A percentile compares a stretch with the other conserved stretches of the same genome.
Evolutionary conservation across 2,888 invertebrate species (phyloP).

Genomic region (Zonitis immaculata): DNA sequence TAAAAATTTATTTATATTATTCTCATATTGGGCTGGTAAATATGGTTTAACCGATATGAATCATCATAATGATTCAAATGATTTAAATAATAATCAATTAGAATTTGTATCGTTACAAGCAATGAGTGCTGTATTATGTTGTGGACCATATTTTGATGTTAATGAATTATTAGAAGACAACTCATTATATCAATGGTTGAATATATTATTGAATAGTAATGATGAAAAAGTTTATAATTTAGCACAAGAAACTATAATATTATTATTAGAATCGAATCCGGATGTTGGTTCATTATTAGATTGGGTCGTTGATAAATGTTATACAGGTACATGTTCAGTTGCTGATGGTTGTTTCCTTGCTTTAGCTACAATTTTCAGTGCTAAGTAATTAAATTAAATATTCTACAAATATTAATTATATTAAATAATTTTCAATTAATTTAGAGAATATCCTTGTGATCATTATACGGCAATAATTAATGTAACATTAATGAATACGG

Average conservation of each 20-base stretch:
- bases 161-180: conserved; percentile 85
- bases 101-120: conserved; percentile 64
- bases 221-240: conserved; percentile 89
- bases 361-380: conserved; percentile 93
- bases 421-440: conserved; percentile 27
- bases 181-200: conserved; percentile 89
- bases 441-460: conserved; percentile 93
- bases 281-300: conserved; percentile 88
- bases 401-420: not conserved
- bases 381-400: conserved; percentile 59
- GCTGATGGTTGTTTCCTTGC: conserved; percentile 97
- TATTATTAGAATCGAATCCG: conserved; percentile 91
- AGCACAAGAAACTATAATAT: conserved; percentile 89
- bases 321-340: conserved; percentile 83
- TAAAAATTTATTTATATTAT: conserved; percentile 82
- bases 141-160: conserved; percentile 91
- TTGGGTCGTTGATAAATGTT: conserved; percentile 98
- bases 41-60: conserved; percentile 65
- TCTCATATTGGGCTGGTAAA: conserved; percentile 91
- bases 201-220: conserved; percentile 80
- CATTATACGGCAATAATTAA: conserved; percentile 98
- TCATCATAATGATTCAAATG: conserved; percentile 27
- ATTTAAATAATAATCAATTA: conserved; percentile 48
- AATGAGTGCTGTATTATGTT: conserved; percentile 93
- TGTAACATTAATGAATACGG: conserved; percentile 93